Conservation (phyloP, 2,888 invertebrate genomes). For the Papilio elwesi region DNA sequence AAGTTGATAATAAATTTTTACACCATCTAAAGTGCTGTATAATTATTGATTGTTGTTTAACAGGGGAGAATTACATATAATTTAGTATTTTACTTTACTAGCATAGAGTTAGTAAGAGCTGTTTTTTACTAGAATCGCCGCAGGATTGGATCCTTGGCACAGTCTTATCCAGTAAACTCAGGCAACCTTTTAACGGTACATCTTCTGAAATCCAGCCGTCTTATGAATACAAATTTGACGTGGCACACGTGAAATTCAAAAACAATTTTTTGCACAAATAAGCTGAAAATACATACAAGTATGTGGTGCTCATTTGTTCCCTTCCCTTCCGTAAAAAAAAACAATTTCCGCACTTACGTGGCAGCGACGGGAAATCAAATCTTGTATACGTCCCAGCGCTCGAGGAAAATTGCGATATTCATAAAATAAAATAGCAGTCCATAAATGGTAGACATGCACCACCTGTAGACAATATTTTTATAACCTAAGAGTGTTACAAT, state of each 20-base stretch:
- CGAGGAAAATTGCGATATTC: conserved; percentile 17
- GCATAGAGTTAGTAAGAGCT: no score
- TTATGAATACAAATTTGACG: no score
- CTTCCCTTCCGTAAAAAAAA: conserved; percentile 12
- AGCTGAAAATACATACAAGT: not conserved
- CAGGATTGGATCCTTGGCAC: no score
- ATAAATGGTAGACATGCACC: not conserved
- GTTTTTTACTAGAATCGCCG: no score
- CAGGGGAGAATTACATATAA: no score
- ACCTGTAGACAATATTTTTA: not conserved
- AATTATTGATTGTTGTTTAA: no score
- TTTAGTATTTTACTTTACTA: no score
- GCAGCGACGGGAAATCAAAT: conserved; percentile 26
- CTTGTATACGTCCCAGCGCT: conserved; percentile 12
- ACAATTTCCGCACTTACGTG: conserved; percentile 18
- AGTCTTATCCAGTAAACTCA: no score
- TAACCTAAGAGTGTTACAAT: not conserved
- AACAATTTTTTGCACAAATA: not conserved
- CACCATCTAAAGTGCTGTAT: no score
- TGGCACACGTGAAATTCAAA: not conserved
- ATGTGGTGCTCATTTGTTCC: conserved; percentile 6
- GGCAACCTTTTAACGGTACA: no score
- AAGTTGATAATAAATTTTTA: not conserved
- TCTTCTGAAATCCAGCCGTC: no score
- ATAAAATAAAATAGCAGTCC: conserved; percentile 6